phyloP scores from a whole-genome alignment of 2,113 vertebrate species.

The Melierax canorus region DNA sequence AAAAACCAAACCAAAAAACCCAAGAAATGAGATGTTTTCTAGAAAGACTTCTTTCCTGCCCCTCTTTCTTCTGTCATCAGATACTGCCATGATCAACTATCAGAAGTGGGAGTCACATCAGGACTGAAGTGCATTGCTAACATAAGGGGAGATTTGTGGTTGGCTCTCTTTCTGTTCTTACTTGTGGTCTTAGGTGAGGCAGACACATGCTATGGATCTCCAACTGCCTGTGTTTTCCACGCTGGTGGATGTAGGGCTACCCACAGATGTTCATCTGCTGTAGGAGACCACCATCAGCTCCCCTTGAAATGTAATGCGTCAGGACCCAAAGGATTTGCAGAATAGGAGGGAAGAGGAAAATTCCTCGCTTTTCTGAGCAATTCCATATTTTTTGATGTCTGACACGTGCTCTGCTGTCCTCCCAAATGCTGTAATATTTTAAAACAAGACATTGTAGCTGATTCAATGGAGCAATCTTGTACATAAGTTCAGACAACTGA shows the following conservation, averaged over 20 bases:
- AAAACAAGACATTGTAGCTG: background rate
- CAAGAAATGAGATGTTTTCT: background rate
- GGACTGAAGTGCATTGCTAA: background rate
- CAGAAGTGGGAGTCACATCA: background rate
- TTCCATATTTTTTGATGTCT: background rate
- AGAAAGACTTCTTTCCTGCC: background rate
- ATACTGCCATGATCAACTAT: background rate
- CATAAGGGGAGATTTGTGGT: background rate
- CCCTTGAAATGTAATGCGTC: background rate
- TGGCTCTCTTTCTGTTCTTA: background rate
- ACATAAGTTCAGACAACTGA: background rate
- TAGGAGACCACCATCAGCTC: background rate
- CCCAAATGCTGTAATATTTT: background rate
- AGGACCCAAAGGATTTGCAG: background rate
- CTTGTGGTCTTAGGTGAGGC: background rate
- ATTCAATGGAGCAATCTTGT: background rate
- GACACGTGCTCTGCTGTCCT: background rate
- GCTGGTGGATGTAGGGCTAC: background rate
- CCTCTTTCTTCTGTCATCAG: background rate
- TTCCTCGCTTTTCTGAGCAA: background rate
- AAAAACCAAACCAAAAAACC: fast-evolving
- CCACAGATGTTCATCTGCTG: background rate
- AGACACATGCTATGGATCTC: background rate
- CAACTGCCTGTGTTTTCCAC: background rate
- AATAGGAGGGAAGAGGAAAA: background rate